These are phyloP conservation scores for Resseliella maxima DNA, from an alignment of 2,888 invertebrate genomes.

Conservation along the genomic window DNA sequence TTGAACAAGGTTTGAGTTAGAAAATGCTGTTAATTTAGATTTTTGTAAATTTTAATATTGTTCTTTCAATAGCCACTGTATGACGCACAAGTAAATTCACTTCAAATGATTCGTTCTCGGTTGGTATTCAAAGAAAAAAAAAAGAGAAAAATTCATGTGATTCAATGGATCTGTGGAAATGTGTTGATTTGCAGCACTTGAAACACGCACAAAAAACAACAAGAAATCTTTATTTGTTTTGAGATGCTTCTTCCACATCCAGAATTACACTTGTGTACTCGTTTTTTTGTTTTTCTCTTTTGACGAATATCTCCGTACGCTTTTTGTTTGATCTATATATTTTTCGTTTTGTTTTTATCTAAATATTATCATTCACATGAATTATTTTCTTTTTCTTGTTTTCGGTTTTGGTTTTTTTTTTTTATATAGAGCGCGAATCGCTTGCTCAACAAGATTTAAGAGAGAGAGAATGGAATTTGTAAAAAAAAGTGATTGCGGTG, in stretches of 20 bases:
- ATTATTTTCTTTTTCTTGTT: background rate
- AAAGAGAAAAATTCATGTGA: background rate
- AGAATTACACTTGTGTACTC: slow-evolving; percentile 3
- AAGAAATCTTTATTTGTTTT: background rate
- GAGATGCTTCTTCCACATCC: background rate
- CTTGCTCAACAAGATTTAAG: background rate
- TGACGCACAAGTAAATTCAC: background rate
- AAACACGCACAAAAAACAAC: too few species aligned
- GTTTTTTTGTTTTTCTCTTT: too few species aligned
- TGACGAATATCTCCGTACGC: background rate
- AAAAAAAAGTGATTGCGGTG: background rate
- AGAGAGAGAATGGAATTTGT: background rate
- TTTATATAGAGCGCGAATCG: background rate
- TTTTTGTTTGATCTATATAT: background rate
- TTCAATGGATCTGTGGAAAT: background rate
- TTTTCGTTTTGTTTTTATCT: background rate
- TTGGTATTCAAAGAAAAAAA: too few species aligned
- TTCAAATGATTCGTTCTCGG: too few species aligned
- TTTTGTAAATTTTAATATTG: too few species aligned
- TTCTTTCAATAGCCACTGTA: background rate
- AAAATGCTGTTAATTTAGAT: too few species aligned
- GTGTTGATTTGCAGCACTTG: slow-evolving; percentile 28
- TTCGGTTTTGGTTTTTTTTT: too few species aligned
- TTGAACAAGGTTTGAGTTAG: too few species aligned
- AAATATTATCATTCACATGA: background rate